Evolutionary conservation across 2,888 invertebrate species (phyloP), one percentile per base, ranked within the genome.

Genomic region (Pristionchus arcanus): DNA sequence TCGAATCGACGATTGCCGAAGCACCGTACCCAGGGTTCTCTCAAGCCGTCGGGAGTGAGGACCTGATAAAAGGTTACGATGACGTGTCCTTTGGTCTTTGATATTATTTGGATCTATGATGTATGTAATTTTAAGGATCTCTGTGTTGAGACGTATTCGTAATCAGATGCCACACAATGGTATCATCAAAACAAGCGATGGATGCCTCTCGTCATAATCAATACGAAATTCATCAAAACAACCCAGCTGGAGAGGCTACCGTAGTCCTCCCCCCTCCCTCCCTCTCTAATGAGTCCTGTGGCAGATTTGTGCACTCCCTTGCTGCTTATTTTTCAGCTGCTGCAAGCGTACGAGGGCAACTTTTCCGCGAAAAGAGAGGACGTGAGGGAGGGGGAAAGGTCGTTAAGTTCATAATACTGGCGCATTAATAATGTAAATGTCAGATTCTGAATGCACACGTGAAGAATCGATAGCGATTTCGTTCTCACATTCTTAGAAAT

Each of bases 1-100:
- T 89, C 90, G 87, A 93, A 93, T 42, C 93, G 91, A 34, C 92
- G 87, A 55, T 90, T 91, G 7, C 93, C 93, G 31, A 71, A 34
- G 90, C 93, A 93, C 15, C 77, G 68, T 4, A 89, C 71, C 84
- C 85, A 89, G 11, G 42, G 34, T 7, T 81, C 81, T 5, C 37
- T 42, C 11, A 16, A 37, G 34, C 68, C 71, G 2, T 55, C 34
- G 4, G 84, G 59, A 16, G 34, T 84, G 53, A 34, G n/a, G 0
- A 84, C 19, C 84, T 84, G 28, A 59, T 25, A 55, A 15, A 37
- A 21, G 28, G 28, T 28, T 25, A 0, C 25, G 77, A 77, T 25
- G 25, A 77, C 15, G 42, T 15, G 84, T 49, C 3, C 25, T 63
- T 21, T 63, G 63, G 0, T n/a, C n/a, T 25, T 25, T 63, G n/a